Evolutionary conservation across 2,113 vertebrate genomes (phyloP), one percentile per base, ranked within the genome.

Genomic region (Xenopus borealis): DNA sequence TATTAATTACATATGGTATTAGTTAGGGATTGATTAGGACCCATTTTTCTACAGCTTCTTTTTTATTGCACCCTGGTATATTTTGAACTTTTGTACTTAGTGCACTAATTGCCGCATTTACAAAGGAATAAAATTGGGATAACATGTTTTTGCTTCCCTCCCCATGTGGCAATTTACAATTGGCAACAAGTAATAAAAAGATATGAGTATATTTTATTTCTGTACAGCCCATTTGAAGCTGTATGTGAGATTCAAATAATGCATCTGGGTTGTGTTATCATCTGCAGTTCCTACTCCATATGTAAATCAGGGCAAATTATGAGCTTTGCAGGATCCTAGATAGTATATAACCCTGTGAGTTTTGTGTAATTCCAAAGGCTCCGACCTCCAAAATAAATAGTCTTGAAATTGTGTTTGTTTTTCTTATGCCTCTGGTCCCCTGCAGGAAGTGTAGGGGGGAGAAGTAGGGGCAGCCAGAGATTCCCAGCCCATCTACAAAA

Each of bases 261-360:
- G 18, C 44, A 65, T 73, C 47, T 23, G 12, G 20, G n/a, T 66
- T 66, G 50, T 23, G 30, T 66, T 66, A 30, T 33, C 62, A 73
- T 52, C 30, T 8, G 55, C 20, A 20, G 33, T 17, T 57, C 62
- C 27, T 72, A 13, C 46, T 58, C 63, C 52, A 13, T 73, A 73
- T 66, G 72, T 73, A 58, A 73, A 73, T 73, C 72, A 73, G 62
- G 52, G 30, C 62, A 73, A 40, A 73, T 66, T 73, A 73, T 73
- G 33, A 73, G 52, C 72, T 73, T 73, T 58, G 3, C 52, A 73
- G 72, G 65, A 63, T 52, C 33, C 33, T 33, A 73, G 71, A 73
- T 73, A 66, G 47, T 53, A 44, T 45, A 52, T 55, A 72, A 64
- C 71, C 61, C 72, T 66, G 52, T 45, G 62, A 57, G 63, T 66